A percentile compares a stretch with the other conserved stretches of the same genome.
These are phyloP conservation scores for Chaetodon trifascialis DNA, from an alignment of 2,113 vertebrate genomes.

Conservation along the genomic window DNA sequence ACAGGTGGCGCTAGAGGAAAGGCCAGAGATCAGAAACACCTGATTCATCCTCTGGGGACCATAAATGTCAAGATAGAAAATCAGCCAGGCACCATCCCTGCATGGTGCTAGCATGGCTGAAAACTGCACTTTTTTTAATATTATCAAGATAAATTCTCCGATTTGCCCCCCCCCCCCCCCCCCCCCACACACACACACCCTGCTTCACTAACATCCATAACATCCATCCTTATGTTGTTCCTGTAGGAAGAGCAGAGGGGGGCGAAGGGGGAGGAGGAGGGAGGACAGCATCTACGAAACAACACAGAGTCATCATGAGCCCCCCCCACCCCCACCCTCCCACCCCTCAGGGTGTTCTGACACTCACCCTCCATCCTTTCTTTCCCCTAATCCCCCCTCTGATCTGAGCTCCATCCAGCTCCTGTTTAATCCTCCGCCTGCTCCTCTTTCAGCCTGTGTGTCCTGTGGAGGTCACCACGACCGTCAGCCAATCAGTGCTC, in stretches of 20 bases:
- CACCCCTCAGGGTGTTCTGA: constrained; percentile 45
- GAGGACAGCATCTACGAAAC: constrained; percentile 58
- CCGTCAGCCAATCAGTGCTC: background rate
- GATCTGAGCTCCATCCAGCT: constrained; percentile 48
- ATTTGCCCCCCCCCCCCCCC: background rate
- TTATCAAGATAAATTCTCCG: too few species aligned
- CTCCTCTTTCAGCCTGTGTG: background rate
- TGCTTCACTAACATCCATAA: background rate
- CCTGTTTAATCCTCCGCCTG: constrained; percentile 36
- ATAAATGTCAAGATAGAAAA: too few species aligned
- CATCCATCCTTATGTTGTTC: background rate
- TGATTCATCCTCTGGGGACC: too few species aligned
- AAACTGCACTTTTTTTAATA: too few species aligned
- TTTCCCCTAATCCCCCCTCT: constrained; percentile 30
- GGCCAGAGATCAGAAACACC: too few species aligned
- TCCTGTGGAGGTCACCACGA: background rate
- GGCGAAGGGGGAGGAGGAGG: background rate
- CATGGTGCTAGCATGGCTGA: too few species aligned
- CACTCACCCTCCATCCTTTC: constrained; percentile 5
- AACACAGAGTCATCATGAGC: constrained; percentile 33
- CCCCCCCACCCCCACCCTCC: background rate
- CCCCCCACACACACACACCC: constrained; percentile 13
- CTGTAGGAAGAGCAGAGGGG: constrained; percentile 29
- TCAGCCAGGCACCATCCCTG: too few species aligned
- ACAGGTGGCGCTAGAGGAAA: too few species aligned